Base-by-base conservation (phyloP, 2,113 vertebrate species). In the Montifringilla adamsi region DNA sequence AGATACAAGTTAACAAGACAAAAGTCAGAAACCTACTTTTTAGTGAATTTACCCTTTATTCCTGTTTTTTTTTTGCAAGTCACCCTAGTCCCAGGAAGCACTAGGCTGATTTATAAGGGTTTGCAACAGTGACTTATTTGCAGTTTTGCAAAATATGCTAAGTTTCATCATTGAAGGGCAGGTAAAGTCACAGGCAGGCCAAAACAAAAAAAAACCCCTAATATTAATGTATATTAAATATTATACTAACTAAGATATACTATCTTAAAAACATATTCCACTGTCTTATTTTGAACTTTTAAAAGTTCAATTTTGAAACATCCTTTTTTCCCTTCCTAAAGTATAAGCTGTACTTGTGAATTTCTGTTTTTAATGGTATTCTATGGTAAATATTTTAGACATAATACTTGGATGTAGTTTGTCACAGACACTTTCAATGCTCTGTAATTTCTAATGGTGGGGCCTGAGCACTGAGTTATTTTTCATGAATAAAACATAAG, bases 401-500 rank as follows among this genome's bases (percentile, higher is more conserved):
- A 47, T 5, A 58, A 41, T 79, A 46, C 30, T 81, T 76, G 60
- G 52, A 70, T 64, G 49, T 39, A 49, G 23, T 87, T 93, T 70
- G 37, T 60, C 60, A 60, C 24, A 33, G 75, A 41, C 72, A 55
- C 17, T 76, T 93, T 89, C 23, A 89, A 37, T 73, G 22, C 50
- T 94, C 2, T 37, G 13, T 85, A 26, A 68, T 90, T 89, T 84
- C 62, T 91, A 64, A 55, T 73, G 31, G 4, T 73, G 41, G 18
- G 26, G 21, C 47, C 50, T 94, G 53, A 64, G 68, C 76, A 79
- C 19, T 16, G 63, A 75, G 30, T 76, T 96, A 83, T 86, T 95
- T 90, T 91, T n/a, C 49, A 84, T 97, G 41, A 95, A 96, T 97
- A 93, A 97, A 97, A 86, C 75, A 92, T 96, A 74, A 79, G 44